Percentiles rank a stretch among this genome's conserved stretches.
These are phyloP conservation scores for Semnopithecus entellus DNA, from an alignment of 2,113 vertebrate species.

Conservation along the genomic window DNA sequence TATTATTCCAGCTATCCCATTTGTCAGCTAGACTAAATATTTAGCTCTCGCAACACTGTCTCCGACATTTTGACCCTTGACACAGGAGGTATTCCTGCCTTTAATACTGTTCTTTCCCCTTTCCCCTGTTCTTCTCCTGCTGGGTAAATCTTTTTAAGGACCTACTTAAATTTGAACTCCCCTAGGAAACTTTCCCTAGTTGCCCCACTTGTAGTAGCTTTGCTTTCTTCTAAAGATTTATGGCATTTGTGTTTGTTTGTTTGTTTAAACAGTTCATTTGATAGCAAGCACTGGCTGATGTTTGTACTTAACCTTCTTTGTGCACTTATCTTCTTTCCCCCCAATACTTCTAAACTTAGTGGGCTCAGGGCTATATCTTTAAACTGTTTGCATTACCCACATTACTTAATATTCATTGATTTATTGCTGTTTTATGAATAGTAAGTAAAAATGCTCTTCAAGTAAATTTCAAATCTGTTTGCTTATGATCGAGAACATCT, in stretches of 20 bases:
- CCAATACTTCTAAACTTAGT: neutral
- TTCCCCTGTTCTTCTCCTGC: neutral
- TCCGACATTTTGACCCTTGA: neutral
- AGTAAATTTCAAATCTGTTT: neutral
- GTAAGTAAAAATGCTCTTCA: neutral
- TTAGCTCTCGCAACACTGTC: neutral
- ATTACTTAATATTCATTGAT: neutral
- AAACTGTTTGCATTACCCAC: constrained; percentile 13
- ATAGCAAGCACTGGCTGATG: neutral
- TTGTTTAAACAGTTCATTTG: neutral
- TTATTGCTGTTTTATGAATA: constrained; percentile 10
- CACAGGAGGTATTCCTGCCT: neutral
- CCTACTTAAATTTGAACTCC: neutral
- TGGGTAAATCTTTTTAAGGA: neutral
- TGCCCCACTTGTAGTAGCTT: neutral
- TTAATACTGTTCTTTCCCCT: neutral
- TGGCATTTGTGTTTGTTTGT: neutral
- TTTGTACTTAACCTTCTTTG: neutral
- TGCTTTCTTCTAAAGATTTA: neutral
- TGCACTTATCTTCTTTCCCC: neutral
- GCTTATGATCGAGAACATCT: neutral
- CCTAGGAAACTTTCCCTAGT: neutral
- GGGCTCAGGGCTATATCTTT: neutral
- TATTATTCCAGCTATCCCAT: neutral
- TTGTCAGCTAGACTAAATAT: neutral